Evolutionary conservation across 2,888 invertebrate species (phyloP).

Genomic region (Trilocha varians): DNA sequence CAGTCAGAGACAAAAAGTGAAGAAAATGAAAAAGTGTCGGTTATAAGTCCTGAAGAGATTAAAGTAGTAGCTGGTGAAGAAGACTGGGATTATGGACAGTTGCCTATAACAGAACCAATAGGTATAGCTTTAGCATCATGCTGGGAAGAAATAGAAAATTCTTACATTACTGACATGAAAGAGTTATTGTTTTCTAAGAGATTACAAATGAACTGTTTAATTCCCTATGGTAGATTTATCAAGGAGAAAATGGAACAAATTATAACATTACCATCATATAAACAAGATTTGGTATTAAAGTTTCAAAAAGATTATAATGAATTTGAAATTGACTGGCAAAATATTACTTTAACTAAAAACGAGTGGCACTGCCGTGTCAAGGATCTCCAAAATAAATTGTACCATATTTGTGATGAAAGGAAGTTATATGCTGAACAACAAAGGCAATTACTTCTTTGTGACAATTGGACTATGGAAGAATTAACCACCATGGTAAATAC

Average conservation of each 20-base stretch:
- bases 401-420: slow-evolving; percentile 71
- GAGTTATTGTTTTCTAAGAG: slow-evolving; percentile 74
- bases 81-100: slow-evolving; percentile 59
- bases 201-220: slow-evolving; percentile 62
- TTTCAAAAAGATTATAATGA: slow-evolving; percentile 76
- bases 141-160: slow-evolving; percentile 67
- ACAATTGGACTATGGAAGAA: slow-evolving; percentile 74
- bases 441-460: slow-evolving; percentile 59
- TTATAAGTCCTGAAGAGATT: slow-evolving; percentile 26
- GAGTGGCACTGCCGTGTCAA: slow-evolving; percentile 75
- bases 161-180: slow-evolving; percentile 67
- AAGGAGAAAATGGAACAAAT: slow-evolving; percentile 69
- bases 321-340: slow-evolving; percentile 72
- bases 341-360: slow-evolving; percentile 71
- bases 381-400: slow-evolving; percentile 64
- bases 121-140: slow-evolving; percentile 53
- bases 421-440: slow-evolving; percentile 70
- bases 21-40: slow-evolving; percentile 21
- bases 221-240: slow-evolving; percentile 72
- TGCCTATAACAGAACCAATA: slow-evolving; percentile 45
- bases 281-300: slow-evolving; percentile 67
- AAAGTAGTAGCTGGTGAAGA: slow-evolving; percentile 52
- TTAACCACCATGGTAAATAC: slow-evolving; percentile 68
- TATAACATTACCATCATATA: slow-evolving; percentile 70
- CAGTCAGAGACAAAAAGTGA: slow-evolving; percentile 26